Base-by-base conservation (phyloP, 2,113 vertebrate genomes). In the Peromyscus californicus region DNA sequence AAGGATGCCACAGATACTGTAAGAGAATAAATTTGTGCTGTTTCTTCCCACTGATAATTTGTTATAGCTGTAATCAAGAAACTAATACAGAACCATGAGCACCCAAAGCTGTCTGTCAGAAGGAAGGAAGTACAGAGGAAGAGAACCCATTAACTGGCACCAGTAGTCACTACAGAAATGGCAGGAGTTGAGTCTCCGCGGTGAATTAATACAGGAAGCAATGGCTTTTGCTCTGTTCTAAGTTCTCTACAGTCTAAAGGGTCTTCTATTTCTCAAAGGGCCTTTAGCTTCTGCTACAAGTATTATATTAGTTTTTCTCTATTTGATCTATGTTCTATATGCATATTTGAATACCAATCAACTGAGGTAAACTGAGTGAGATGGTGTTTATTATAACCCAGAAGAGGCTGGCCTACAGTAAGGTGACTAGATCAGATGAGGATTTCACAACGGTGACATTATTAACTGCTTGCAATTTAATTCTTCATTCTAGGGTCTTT, bases 1-100 rank as follows among this genome's bases (percentile, higher is more conserved):
- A 57, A 54, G 21, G 74, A 86, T 90, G 13, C 17, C 57, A 45
- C 5, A 57, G 12, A 74, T 54, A 59, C 17, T 76, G 10, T 45
- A 67, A 65, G 39, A 72, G 45, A 89, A 89, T 75, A 83, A 31
- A 76, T 80, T 59, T 89, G 2, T 33, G 29, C 76, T 79, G 31
- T 65, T 63, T 89, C 19, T 54, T 67, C 67, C 36, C 42, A 75
- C 39, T 86, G 26, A 4, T 86, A 79, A 36, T 86, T 85, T 86
- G 54, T 91, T 91, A 82, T 21, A 70, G 63, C 26, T 90, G 21
- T 74, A 85, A 78, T 69, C 59, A 90, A 45, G 33, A 84, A 93
- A 85, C 19, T 54, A 72, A 91, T 72, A 15, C 79, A 79, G 42
- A 90, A 72, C 8, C 65, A 83, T 75, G 17, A 70, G 36, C 31